phyloP scores from a whole-genome alignment of 2,113 vertebrate genomes.

The Anhinga anhinga region DNA sequence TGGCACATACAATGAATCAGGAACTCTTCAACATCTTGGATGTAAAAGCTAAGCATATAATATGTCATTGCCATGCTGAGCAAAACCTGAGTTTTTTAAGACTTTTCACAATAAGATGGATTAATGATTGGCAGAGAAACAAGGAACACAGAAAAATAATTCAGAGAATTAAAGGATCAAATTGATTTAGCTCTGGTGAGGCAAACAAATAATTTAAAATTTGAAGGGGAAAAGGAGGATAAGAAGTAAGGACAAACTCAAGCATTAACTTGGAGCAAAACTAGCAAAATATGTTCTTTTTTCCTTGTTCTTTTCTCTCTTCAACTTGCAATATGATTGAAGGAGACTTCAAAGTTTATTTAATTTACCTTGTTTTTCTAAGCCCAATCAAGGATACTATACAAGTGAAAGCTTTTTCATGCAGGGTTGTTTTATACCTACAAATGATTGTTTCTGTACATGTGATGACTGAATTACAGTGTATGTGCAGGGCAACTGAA shows the following conservation, averaged over 20 bases:
- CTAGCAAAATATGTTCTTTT: not conserved
- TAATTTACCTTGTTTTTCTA: not conserved
- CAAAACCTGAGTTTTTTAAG: not conserved
- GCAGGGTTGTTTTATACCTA: not conserved
- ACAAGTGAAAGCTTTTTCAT: not conserved
- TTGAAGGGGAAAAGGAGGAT: not conserved
- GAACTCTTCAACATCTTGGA: not conserved
- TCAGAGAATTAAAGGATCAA: conserved; percentile 23
- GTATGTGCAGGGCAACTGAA: not conserved
- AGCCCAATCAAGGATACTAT: not conserved
- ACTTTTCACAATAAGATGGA: not conserved
- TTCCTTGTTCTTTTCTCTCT: not conserved
- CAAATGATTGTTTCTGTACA: not conserved
- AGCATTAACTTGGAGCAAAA: not conserved
- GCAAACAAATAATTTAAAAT: conserved; percentile 17
- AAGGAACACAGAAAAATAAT: not conserved
- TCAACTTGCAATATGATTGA: not conserved
- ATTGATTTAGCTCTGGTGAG: not conserved
- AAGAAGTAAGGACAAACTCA: not conserved
- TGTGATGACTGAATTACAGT: not conserved
- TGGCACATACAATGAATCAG: not conserved
- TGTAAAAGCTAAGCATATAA: not conserved
- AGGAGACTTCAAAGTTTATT: not conserved
- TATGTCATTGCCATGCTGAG: not conserved
- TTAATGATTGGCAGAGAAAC: conserved; percentile 21